Percentiles rank a stretch among this genome's conserved stretches.
phyloP scores from a whole-genome alignment of 2,888 invertebrate species.

The Diarsia rubi region DNA sequence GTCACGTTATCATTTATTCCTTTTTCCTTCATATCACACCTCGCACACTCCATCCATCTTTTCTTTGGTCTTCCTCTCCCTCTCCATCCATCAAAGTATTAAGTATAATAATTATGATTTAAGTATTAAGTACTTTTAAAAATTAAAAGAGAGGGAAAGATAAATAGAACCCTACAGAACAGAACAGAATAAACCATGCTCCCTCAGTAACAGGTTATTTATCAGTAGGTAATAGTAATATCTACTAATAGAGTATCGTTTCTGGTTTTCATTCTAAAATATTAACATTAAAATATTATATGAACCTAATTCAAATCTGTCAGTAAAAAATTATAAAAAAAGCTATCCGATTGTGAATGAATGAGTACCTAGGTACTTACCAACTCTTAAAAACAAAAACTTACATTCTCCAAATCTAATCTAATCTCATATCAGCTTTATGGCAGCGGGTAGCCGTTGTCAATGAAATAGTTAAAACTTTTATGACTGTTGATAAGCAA shows the following conservation, averaged over 20 bases:
- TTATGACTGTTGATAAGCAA: constrained; percentile 46
- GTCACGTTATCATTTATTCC: too few species aligned
- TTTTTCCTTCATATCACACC: too few species aligned
- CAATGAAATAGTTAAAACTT: constrained; percentile 56
- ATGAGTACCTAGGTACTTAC: neutral
- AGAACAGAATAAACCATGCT: neutral
- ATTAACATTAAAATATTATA: neutral
- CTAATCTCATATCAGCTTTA: constrained; percentile 42
- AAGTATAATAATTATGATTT: too few species aligned
- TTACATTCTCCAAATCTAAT: constrained; percentile 1
- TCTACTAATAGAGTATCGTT: too few species aligned
- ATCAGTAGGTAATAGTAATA: neutral
- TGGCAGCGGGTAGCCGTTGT: constrained; percentile 34
- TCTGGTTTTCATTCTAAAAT: neutral
- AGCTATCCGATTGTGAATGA: neutral
- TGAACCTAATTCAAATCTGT: neutral
- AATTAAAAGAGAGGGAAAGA: neutral
- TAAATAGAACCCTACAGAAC: neutral
- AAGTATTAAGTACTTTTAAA: neutral
- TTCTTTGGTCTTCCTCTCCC: too few species aligned
- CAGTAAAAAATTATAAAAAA: neutral
- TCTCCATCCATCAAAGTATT: too few species aligned
- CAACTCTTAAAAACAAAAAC: neutral
- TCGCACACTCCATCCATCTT: too few species aligned
- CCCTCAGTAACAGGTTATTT: too few species aligned